Evolutionary conservation across 2,888 invertebrate species (phyloP).

Genomic region (Eustalomyia histrio): DNA sequence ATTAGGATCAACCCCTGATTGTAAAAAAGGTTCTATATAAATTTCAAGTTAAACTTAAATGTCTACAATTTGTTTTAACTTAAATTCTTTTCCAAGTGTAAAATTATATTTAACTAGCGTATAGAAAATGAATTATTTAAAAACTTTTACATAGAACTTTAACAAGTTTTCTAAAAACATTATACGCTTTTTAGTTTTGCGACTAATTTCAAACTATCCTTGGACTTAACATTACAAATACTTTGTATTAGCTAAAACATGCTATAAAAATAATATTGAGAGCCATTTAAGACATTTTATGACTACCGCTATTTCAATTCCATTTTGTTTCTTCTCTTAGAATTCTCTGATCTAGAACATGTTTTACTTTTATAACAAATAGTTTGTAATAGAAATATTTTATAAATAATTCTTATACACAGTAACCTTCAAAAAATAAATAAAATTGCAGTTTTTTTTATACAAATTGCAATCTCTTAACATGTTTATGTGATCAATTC

Average conservation of each 20-base stretch:
- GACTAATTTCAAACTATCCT: conserved; percentile 60
- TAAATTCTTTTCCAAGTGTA: too few species aligned
- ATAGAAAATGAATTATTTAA: too few species aligned
- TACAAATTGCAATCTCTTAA: not conserved
- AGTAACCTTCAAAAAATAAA: conserved; percentile 1
- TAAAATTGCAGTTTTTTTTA: not conserved
- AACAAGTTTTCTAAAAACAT: not conserved
- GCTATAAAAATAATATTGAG: conserved; percentile 14
- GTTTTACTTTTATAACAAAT: not conserved
- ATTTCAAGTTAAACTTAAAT: too few species aligned
- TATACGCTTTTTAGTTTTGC: not conserved
- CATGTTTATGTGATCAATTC: conserved; percentile 5
- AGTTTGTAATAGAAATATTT: not conserved
- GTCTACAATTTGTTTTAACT: too few species aligned
- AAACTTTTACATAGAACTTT: not conserved
- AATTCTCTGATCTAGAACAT: not conserved
- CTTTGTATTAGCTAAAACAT: conserved; percentile 21
- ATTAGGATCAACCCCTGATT: too few species aligned
- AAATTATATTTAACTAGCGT: too few species aligned
- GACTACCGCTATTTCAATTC: conserved; percentile 63
- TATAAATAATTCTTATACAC: not conserved
- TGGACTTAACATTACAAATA: conserved; percentile 67
- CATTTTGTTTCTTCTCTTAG: conserved; percentile 26
- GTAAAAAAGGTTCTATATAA: too few species aligned
- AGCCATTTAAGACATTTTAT: conserved; percentile 36